Base-by-base conservation (phyloP, 2,888 invertebrate species). In the Nymphalis polychloros region DNA sequence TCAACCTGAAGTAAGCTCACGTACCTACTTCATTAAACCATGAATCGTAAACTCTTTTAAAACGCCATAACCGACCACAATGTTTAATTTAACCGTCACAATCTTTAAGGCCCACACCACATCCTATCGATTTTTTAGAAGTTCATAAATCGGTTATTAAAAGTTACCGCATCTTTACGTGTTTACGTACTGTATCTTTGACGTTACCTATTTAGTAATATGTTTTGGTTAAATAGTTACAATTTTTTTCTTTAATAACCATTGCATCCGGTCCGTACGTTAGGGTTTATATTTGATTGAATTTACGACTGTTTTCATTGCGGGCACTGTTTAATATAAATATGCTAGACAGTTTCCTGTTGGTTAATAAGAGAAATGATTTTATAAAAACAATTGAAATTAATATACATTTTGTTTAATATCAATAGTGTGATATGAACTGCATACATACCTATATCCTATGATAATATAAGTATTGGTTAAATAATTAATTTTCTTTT, bases 261-360 rank as follows among this genome's bases (percentile, higher is more conserved):
- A 80, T 81, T 73, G 82, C 90, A 87, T 92, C 92, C 92, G 91
- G 88, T 77, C 62, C 66, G 74, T 75, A 76, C 75, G 80, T 79
- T 80, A 82, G 83, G 85, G 85, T 90, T 90, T 91, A 89, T 83
- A 90, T 90, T 88, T 82, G 87, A 90, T 89, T 86, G 86, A 77
- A 92, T 92, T 92, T 92, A 92, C 86, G 92, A 88, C 89, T 90
- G 91, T 91, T 91, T 89, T 90, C 89, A 87, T 85, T 89, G 90
- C 89, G 85, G 83, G 83, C 82, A 87, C 86, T 88, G 90, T 91
- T 90, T 89, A 81, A 88, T 90, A 89, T 91, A 91, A 90, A 92
- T 91, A 90, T 80, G 83, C 81, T 79, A 78, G 82, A 78, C 81
- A 77, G 90, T 87, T 90, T 92, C 92, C 92, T 90, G 92, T 88